A percentile compares a stretch with the other conserved stretches of the same genome.
Evolutionary conservation across 2,888 invertebrate genomes (phyloP).

Genomic region (Dryobotodes eremita): DNA sequence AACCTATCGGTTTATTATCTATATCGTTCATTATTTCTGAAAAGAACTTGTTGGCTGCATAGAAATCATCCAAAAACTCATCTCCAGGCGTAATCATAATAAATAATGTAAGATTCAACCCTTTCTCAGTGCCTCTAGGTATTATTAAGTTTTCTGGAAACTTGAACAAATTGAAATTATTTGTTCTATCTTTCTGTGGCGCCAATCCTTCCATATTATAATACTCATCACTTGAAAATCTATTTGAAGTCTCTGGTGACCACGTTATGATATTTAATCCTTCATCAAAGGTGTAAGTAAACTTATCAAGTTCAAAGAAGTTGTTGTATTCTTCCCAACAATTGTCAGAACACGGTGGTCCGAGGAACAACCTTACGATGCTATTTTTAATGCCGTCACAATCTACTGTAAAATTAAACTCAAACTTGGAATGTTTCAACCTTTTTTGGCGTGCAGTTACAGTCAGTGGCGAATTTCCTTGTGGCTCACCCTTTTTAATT

Average conservation of each 20-base stretch:
- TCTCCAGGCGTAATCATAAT: constrained; percentile 79
- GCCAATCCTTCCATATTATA: constrained; percentile 74
- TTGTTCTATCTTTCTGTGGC: constrained; percentile 58
- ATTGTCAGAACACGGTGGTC: constrained; percentile 78
- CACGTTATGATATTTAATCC: constrained; percentile 81
- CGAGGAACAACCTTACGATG: constrained; percentile 82
- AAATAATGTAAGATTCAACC: constrained; percentile 84
- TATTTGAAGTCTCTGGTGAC: constrained; percentile 76
- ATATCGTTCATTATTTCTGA: constrained; percentile 71
- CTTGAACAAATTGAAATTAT: constrained; percentile 79
- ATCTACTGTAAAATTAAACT: constrained; percentile 78
- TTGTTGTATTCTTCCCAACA: constrained; percentile 79
- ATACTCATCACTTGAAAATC: constrained; percentile 76
- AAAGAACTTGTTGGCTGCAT: constrained; percentile 70
- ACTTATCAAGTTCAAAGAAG: constrained; percentile 84
- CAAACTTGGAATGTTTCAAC: constrained; percentile 78
- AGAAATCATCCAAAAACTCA: constrained; percentile 62
- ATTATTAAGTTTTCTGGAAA: constrained; percentile 84
- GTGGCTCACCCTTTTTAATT: constrained; percentile 59
- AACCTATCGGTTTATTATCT: constrained; percentile 83
- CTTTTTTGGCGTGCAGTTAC: constrained; percentile 82
- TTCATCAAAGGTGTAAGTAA: constrained; percentile 71
- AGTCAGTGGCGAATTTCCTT: constrained; percentile 63
- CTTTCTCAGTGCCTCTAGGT: constrained; percentile 81
- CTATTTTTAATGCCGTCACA: constrained; percentile 73